A percentile compares a stretch with the other conserved stretches of the same genome.
Conservation (phyloP, 2,888 invertebrate species). For the Metacarcinus magister region DNA sequence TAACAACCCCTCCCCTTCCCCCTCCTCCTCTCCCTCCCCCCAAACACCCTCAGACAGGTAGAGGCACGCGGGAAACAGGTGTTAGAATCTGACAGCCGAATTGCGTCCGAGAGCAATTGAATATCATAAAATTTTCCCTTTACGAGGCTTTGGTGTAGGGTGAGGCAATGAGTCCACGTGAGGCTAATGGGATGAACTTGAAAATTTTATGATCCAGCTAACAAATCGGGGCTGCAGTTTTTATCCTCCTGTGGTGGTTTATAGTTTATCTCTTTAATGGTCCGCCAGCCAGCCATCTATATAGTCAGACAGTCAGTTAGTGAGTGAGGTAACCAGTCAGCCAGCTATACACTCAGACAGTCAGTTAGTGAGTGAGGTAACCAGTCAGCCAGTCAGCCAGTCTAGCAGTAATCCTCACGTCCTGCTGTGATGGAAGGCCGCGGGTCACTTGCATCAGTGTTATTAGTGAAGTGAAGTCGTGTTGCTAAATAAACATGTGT, state of each 20-base stretch:
- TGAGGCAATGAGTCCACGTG: slow-evolving; percentile 41
- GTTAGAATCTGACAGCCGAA: neutral
- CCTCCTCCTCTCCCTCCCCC: neutral
- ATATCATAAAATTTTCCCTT: slow-evolving; percentile 41
- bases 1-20: neutral
- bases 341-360: neutral
- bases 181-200: slow-evolving; percentile 33
- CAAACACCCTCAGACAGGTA: neutral
- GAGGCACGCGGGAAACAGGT: neutral
- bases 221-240: slow-evolving; percentile 14
- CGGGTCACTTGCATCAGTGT: neutral
- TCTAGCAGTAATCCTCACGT: neutral
- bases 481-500: neutral
- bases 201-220: slow-evolving; percentile 11
- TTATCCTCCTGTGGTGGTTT: neutral
- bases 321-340: neutral
- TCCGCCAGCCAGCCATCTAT: neutral
- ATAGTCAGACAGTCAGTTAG: neutral
- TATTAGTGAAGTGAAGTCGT: neutral
- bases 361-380: neutral
- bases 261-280: slow-evolving; percentile 39
- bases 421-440: neutral
- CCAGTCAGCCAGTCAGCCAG: no score
- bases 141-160: slow-evolving; percentile 8
- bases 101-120: slow-evolving; percentile 17